Evolutionary conservation across 1,140 invertebrate genomes (phyloP).

Genomic region (Pantala flavescens): DNA sequence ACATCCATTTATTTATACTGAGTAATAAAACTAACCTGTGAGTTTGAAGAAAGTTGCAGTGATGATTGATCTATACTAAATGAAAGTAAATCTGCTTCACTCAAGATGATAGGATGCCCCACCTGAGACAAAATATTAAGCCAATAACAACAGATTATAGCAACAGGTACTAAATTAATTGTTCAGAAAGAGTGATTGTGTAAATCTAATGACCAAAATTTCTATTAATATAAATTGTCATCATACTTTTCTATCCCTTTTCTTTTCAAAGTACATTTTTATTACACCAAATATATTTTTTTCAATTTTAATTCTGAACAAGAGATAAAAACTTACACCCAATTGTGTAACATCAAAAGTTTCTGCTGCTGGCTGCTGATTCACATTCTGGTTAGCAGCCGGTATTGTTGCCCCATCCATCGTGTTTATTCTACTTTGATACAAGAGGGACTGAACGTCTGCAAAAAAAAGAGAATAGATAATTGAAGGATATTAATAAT

Average conservation of each 20-base stretch:
- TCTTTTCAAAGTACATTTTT: no score
- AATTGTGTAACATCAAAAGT: background rate
- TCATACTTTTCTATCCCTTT: no score
- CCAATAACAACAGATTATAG: no score
- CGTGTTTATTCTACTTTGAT: background rate
- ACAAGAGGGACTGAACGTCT: background rate
- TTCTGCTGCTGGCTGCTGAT: background rate
- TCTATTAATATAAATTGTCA: no score
- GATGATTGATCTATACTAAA: slow-evolving; percentile 24
- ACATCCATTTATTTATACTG: no score
- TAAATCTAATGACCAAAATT: no score
- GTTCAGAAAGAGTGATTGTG: no score
- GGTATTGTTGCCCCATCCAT: background rate
- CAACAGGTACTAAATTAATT: no score
- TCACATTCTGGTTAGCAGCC: background rate
- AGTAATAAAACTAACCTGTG: background rate
- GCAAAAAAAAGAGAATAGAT: background rate
- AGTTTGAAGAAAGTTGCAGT: slow-evolving; percentile 15
- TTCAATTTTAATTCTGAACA: no score
- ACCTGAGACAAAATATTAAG: slow-evolving; percentile 16
- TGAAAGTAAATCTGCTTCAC: slow-evolving; percentile 23
- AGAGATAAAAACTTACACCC: background rate
- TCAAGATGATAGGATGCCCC: slow-evolving; percentile 24
- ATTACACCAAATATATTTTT: no score
- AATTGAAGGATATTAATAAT: no score